Evolutionary conservation across 2,797 vertebrate species (phyloP).

Genomic region (Synaphobranchus kaupii): DNA sequence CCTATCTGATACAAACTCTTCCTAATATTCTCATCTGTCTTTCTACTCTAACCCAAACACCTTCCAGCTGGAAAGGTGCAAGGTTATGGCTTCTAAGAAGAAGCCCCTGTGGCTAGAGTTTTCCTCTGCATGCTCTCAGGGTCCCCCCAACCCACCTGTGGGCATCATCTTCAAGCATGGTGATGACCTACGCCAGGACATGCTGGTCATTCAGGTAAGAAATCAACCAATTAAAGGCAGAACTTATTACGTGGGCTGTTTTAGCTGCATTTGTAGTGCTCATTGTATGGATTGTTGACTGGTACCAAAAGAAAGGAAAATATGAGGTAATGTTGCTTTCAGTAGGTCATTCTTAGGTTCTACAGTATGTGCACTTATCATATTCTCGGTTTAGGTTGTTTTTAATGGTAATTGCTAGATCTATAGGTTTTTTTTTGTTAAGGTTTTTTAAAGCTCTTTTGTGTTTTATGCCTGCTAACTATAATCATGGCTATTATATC

Average conservation of each 20-base stretch:
- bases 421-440: neutral
- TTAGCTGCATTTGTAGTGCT: neutral
- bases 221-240: neutral
- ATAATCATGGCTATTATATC: neutral
- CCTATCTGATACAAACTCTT: neutral
- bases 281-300: neutral
- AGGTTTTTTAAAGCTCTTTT: neutral
- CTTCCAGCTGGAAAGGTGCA: conserved; percentile 72
- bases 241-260: neutral
- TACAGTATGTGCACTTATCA: no score
- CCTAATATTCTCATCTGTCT: neutral
- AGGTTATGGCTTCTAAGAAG: conserved; percentile 79
- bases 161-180: conserved; percentile 80
- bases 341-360: no score
- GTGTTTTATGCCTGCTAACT: neutral
- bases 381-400: no score
- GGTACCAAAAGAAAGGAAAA: neutral
- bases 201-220: conserved; percentile 71
- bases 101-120: conserved; percentile 83
- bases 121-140: conserved; percentile 62
- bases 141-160: conserved; percentile 53
- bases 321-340: neutral
- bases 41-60: neutral
- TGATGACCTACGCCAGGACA: conserved; percentile 80
- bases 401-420: no score